A percentile compares a stretch with the other conserved stretches of the same genome.
Evolutionary conservation across 53 echinoderm and acorn worm genomes (phyloP).

Genomic region (Hippasteria phrygiana): DNA sequence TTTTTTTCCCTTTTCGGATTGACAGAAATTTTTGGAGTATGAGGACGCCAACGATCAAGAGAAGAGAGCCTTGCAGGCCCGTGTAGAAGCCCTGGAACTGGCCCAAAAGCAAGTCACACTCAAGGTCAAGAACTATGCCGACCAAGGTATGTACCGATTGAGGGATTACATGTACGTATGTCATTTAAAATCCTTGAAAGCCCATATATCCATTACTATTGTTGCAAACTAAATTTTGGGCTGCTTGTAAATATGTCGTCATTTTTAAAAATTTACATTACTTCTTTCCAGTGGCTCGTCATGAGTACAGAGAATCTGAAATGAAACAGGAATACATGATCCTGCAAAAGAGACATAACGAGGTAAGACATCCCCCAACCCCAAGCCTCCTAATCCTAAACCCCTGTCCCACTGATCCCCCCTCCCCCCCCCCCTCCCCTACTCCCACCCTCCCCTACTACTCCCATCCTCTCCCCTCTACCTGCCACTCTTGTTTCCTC

Average conservation of each 20-base stretch:
- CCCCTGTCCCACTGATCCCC: background rate
- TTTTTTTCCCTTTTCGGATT: background rate
- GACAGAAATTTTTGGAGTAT: slow-evolving; percentile 97
- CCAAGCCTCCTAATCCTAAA: background rate
- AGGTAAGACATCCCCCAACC: slow-evolving; percentile 78
- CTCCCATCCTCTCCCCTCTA: background rate
- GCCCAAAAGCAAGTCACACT: slow-evolving; percentile 83
- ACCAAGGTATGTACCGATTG: slow-evolving; percentile 79
- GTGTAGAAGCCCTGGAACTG: slow-evolving; percentile 83
- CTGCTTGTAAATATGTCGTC: background rate
- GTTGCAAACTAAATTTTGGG: background rate
- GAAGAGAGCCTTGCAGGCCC: slow-evolving; percentile 81
- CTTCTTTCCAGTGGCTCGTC: slow-evolving; percentile 73
- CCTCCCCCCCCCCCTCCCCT: background rate
- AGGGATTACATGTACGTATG: background rate
- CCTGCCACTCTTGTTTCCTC: too few relatives aligned
- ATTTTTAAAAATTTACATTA: too few relatives aligned
- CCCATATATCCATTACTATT: background rate
- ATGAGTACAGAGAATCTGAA: slow-evolving; percentile 89
- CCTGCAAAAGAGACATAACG: slow-evolving; percentile 95
- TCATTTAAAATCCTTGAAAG: background rate
- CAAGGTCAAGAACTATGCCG: slow-evolving; percentile 91
- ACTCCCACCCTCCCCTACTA: background rate
- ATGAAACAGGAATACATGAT: slow-evolving; percentile 97
- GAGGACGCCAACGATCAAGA: slow-evolving; percentile 97